A percentile compares a stretch with the other conserved stretches of the same genome.
These are phyloP conservation scores for Andrena trimmerana DNA, from an alignment of 2,888 invertebrate genomes.

Conservation along the genomic window DNA sequence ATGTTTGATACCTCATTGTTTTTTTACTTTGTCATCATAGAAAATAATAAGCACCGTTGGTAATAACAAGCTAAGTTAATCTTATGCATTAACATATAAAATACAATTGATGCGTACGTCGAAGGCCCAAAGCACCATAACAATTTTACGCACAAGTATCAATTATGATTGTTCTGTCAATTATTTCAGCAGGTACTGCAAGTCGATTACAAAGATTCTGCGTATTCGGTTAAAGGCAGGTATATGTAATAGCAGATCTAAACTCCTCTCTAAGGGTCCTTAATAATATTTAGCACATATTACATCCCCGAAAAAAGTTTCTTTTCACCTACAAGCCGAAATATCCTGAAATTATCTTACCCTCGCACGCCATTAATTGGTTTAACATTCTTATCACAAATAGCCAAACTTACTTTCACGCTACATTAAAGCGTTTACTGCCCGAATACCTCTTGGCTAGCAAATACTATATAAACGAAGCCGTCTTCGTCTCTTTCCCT, in stretches of 20 bases:
- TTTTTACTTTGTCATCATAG: constrained; percentile 18
- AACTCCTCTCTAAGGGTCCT: constrained; percentile 50
- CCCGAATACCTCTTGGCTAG: constrained; percentile 96
- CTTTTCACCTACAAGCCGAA: constrained; percentile 51
- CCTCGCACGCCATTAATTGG: background rate
- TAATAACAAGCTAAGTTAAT: constrained; percentile 48
- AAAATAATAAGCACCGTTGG: constrained; percentile 33
- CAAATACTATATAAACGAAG: constrained; percentile 95
- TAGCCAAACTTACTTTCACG: constrained; percentile 48
- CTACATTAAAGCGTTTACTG: constrained; percentile 51
- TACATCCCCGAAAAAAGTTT: constrained; percentile 44
- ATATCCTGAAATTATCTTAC: background rate
- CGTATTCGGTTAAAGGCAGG: constrained; percentile 60
- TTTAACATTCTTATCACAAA: background rate
- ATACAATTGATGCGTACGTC: constrained; percentile 42
- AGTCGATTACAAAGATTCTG: constrained; percentile 72
- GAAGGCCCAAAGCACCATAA: constrained; percentile 65
- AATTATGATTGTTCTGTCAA: constrained; percentile 66
- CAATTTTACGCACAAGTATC: constrained; percentile 57
- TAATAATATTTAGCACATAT: constrained; percentile 55
- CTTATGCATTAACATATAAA: constrained; percentile 57
- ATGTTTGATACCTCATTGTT: constrained; percentile 29
- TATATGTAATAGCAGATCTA: constrained; percentile 65
- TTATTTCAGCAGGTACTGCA: constrained; percentile 72
- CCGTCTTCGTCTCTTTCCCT: constrained; percentile 93